Evolutionary conservation across 2,888 invertebrate species (phyloP), one percentile per base, ranked within the genome.

Genomic region (Limnephilus lunatus): DNA sequence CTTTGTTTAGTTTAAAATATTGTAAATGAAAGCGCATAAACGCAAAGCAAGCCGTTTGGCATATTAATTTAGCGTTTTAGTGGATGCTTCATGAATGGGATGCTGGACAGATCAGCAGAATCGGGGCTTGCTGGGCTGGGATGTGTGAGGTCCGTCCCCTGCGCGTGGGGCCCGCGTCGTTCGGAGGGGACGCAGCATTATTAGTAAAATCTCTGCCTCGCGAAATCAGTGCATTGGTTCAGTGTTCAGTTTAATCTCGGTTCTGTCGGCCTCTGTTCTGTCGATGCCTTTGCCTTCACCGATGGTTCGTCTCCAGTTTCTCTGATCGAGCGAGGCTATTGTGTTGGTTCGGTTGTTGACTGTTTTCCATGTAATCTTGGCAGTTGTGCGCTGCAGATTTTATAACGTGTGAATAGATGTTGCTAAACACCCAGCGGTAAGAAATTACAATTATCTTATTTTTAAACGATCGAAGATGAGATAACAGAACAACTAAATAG

Each of bases 181-280:
- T 44, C 44, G 85, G 85, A 85, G n/a, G 39, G 85, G n/a, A 85
- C 35, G 85, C 39, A 35, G 85, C 85, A n/a, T 44, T 25, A 44
- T 25, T 85, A 12, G 85, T 44, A 44, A n/a, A 85, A 85, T 39
- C 85, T 85, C 39, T 25, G 85, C 44, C n/a, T 30, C 14, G 44
- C 44, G 39, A 85, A 39, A 35, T 35, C 39, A 5, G 85, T 85
- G 35, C 85, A 3, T 2, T 12, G 85, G 53, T 53, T 53, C 53
- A 53, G n/a, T n/a, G n/a, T n/a, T n/a, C n/a, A 35, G 68, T 68
- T 68, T 68, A 25, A 25, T 68, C 68, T 68, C 68, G 7, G 68
- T 25, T 68, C 68, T 25, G 7, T 25, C 25, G 68, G 25, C 25
- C 68, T 68, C 7, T n/a, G n/a, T n/a, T n/a, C n/a, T n/a, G n/a